phyloP scores from a whole-genome alignment of 2,113 vertebrate genomes.

The Seriola aureovittata region DNA sequence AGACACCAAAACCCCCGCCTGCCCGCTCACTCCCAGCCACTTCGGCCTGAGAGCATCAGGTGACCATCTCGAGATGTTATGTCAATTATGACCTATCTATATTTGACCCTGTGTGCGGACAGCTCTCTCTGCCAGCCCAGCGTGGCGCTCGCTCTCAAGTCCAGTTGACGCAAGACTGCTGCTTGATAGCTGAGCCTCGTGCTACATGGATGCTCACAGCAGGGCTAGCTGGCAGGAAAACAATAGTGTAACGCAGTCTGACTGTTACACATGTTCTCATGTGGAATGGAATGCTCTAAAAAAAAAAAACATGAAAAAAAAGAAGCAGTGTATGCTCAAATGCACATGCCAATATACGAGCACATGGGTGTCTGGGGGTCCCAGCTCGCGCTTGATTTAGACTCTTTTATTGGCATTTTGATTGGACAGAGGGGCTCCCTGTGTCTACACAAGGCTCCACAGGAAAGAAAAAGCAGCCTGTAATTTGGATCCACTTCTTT shows the following conservation, averaged over 20 bases:
- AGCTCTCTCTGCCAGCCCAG: constrained; percentile 30
- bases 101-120: not conserved
- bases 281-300: constrained; percentile 1
- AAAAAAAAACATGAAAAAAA: not conserved
- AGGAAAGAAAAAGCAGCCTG: constrained; percentile 27
- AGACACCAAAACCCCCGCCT: constrained; percentile 17
- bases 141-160: constrained; percentile 19
- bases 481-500: constrained; percentile 8
- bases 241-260: constrained; percentile 45
- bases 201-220: constrained; percentile 64
- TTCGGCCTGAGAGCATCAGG: not conserved
- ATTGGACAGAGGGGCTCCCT: constrained; percentile 47
- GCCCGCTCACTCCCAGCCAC: constrained; percentile 3
- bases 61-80: constrained; percentile 2
- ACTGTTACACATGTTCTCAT: constrained; percentile 8
- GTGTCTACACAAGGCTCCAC: constrained; percentile 34
- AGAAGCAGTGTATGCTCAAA: constrained; percentile 34
- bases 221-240: constrained; percentile 43
- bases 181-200: constrained; percentile 28
- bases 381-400: constrained; percentile 15
- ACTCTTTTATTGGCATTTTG: constrained; percentile 57
- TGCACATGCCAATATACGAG: constrained; percentile 54
- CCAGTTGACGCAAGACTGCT: not conserved
- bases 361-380: constrained; percentile 43
- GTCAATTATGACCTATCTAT: constrained; percentile 32